Evolutionary conservation across 2,113 vertebrate species (phyloP), one percentile per base, ranked within the genome.

Genomic region (Sinosuthora webbiana): DNA sequence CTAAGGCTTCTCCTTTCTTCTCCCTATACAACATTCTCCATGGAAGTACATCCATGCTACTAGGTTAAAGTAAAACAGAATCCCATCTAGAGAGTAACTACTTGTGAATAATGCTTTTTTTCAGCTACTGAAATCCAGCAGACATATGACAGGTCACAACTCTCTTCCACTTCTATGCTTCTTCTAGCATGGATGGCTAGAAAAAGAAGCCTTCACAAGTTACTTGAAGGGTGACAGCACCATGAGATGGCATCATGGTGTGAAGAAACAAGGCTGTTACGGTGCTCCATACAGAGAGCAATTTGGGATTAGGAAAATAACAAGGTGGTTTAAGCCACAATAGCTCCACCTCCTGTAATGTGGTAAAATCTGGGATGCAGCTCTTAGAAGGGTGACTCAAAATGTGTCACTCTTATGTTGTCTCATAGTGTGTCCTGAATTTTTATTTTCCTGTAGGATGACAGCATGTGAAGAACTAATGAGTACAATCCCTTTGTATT

Each of bases 311-410:
- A 90, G 27, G 49, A 53, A 78, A 24, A 91, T 55, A 52, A 80
- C 76, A 78, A 84, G 56, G 64, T 50, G 14, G 20, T 33, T 93
- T 67, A 67, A 86, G 0, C 6, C 71, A 80, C 41, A 78, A n/a
- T n/a, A 84, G 77, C 87, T 94, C 87, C 74, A 84, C 96, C 89
- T 82, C 74, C 39, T 89, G 33, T 68, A 75, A 59, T 47, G 28
- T 78, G 92, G 90, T 96, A 95, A 95, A 90, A 91, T 83, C 90
- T 92, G 68, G 64, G 85, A 77, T 89, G 62, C 8, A 90, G 35
- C 76, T 78, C 39, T 93, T 86, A 88, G 47, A 93, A 70, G 39
- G 22, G 57, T 90, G 94, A 96, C 69, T 94, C 87, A 96, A 86
- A 94, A 62, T 92, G 83, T 67, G 65, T 95, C 85, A 80, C 42